Evolutionary conservation across 2,888 invertebrate species (phyloP), one percentile per base, ranked within the genome.

Genomic region (Clunio marinus): DNA sequence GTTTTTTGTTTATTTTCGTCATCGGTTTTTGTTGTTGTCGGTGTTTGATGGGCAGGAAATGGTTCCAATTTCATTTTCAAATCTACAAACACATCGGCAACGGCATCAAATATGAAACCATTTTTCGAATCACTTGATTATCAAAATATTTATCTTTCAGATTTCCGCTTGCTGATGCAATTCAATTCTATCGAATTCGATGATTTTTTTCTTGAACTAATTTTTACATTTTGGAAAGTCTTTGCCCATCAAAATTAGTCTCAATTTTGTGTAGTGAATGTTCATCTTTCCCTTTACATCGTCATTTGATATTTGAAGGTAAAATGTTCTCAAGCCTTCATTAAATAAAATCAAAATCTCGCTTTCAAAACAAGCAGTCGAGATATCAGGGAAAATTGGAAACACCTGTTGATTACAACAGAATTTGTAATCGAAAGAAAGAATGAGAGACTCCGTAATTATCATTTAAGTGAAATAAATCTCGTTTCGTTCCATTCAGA

Each of bases 391-490:
- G 63, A 65, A 46, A 46, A 65, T 46, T 65, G 63, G 63, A 65
- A 65, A 65, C 63, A 65, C 63, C 63, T 65, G 63, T 65, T 65
- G 63, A 65, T 65, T 65, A 65, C 46, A 27, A 5, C 46, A 46
- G 4, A 65, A 45, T 17, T n/a, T 15, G 17, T 28, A 46, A 17
- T 17, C 25, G 60, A 60, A 37, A 32, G 25, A 46, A 45, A 45
- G n/a, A 63, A 28, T n/a, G 57, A 32, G 17, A 65, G 63, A 20
- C 46, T 25, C 45, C 22, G 63, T 65, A 65, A 65, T 65, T 65
- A 65, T 65, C 63, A 65, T 65, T 65, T 65, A 65, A 65, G 37
- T 65, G 20, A 65, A 65, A 65, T 46, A 65, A 65, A 65, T 65
- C 46, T 65, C 60, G 20, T 28, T 27, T 57, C 15, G 46, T 46